phyloP scores from a whole-genome alignment of 2,888 invertebrate genomes.

The Thecophora atra region DNA sequence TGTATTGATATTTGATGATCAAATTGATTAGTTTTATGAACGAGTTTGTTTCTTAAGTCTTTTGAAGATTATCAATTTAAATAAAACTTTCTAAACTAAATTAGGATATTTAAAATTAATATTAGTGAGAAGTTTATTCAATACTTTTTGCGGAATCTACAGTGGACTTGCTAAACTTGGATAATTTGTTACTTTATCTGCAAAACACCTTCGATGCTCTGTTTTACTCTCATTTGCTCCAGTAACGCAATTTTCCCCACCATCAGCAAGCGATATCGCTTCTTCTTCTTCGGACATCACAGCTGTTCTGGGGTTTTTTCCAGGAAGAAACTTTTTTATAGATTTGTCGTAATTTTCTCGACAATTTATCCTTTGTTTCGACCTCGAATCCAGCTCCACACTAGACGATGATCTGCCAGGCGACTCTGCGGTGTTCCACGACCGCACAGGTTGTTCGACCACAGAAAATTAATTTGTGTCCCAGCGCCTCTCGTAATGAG shows the following conservation, averaged over 20 bases:
- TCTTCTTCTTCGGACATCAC: not conserved
- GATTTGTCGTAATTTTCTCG: constrained; percentile 36
- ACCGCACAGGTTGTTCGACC: constrained; percentile 35
- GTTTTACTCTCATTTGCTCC: constrained; percentile 8
- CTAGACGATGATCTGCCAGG: constrained; percentile 11
- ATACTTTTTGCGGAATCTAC: not conserved
- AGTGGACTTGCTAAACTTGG: not conserved
- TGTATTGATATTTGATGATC: too few species aligned
- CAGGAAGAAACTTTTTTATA: constrained; percentile 29
- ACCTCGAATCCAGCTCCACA: not conserved
- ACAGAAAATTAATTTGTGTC: constrained; percentile 37
- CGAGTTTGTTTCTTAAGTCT: constrained; percentile 30
- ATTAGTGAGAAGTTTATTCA: not conserved
- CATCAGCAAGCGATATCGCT: not conserved
- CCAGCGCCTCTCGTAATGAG: constrained; percentile 24
- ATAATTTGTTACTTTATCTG: constrained; percentile 22
- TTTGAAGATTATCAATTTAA: not conserved
- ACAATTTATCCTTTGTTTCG: constrained; percentile 29
- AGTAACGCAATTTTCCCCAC: constrained; percentile 20
- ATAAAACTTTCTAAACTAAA: not conserved
- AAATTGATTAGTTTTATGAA: too few species aligned
- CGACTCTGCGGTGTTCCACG: constrained; percentile 28
- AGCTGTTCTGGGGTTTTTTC: constrained; percentile 13
- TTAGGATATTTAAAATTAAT: not conserved
- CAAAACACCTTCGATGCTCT: constrained; percentile 10